Percentiles rank a stretch among this genome's conserved stretches.
Evolutionary conservation across 2,113 vertebrate genomes (phyloP).

Genomic region (Platysternon megacephalum): DNA sequence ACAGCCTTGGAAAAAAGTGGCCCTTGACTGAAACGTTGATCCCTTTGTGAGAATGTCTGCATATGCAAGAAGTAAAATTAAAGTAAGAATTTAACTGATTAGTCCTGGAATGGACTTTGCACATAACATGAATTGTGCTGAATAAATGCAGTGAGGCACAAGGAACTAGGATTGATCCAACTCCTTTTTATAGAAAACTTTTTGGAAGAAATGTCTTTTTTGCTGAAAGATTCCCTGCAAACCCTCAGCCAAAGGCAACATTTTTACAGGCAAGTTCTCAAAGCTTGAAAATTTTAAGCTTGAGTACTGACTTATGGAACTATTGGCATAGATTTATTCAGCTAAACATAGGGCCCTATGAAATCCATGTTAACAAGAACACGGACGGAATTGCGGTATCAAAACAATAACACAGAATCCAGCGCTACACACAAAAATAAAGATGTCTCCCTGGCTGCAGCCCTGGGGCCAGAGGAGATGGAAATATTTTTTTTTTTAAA

Average conservation of each 20-base stretch:
- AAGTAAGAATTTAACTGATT: neutral
- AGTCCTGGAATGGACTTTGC: neutral
- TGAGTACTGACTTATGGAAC: neutral
- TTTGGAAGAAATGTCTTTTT: neutral
- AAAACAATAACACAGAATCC: neutral
- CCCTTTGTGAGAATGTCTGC: neutral
- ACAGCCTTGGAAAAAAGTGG: neutral
- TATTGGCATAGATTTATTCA: accelerated
- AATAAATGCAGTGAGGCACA: neutral
- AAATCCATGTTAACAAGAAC: too few relatives aligned
- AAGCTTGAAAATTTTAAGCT: neutral
- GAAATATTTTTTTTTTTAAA: too few relatives aligned
- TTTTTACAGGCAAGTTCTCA: neutral
- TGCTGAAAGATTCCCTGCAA: neutral
- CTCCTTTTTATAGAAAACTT: neutral
- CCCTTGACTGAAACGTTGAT: neutral
- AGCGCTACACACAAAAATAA: too few relatives aligned
- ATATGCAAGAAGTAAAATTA: neutral
- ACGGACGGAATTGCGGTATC: neutral
- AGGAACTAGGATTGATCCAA: neutral
- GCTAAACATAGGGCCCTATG: neutral
- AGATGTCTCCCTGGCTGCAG: too few relatives aligned
- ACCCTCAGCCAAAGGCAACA: neutral
- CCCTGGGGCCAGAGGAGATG: too few relatives aligned
- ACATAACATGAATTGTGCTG: neutral